Percentiles rank a stretch among this genome's conserved stretches.
Evolutionary conservation across 2,113 vertebrate genomes (phyloP).

Genomic region (Sialia sialis): DNA sequence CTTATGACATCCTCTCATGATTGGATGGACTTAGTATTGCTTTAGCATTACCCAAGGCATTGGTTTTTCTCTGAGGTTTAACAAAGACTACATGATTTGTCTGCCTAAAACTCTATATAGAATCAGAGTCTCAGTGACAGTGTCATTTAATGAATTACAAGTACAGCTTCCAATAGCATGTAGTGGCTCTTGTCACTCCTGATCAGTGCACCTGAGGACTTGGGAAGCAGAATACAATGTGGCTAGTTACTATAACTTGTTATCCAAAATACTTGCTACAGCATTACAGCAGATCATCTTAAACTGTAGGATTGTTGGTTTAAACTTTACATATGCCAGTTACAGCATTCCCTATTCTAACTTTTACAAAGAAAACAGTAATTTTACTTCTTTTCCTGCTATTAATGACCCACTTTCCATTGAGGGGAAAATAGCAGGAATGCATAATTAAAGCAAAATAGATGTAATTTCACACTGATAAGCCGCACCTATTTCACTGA

Average conservation of each 20-base stretch:
- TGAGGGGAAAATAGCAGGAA: neutral
- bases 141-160: neutral
- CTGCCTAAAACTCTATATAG: neutral
- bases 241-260: neutral
- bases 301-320: neutral
- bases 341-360: neutral
- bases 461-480: too few species aligned
- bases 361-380: neutral
- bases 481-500: too few species aligned
- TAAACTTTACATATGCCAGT: neutral
- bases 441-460: neutral
- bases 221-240: neutral
- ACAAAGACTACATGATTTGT: rapidly evolving
- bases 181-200: neutral
- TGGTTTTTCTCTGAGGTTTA: neutral
- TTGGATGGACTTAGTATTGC: neutral
- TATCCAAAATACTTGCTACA: neutral
- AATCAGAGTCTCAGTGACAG: neutral
- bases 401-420: neutral
- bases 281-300: neutral
- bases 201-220: neutral
- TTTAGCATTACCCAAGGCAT: neutral
- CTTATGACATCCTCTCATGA: neutral
- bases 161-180: neutral
- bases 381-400: neutral